Conservation (phyloP, 2,797 vertebrate species). For the Neosalanx taihuensis region DNA sequence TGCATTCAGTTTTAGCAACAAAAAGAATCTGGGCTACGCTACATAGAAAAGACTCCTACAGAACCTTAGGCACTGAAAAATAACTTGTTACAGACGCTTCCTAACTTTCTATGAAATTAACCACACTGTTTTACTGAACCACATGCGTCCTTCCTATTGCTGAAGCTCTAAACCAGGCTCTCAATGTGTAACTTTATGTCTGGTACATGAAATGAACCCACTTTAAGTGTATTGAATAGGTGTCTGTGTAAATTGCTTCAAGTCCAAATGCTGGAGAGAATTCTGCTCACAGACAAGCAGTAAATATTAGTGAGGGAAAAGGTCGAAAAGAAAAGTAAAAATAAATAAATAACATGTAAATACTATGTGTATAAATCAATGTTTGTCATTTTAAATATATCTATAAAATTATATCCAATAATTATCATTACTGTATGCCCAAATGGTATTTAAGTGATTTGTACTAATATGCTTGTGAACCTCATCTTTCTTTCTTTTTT, state of each 20-base stretch:
- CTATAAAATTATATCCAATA: neutral
- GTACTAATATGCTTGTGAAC: neutral
- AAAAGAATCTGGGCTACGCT: neutral
- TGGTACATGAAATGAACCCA: slow-evolving; percentile 36
- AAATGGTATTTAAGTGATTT: neutral
- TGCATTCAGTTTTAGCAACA: neutral
- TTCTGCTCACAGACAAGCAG: slow-evolving; percentile 27
- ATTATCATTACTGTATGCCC: neutral
- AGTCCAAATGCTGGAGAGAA: slow-evolving; percentile 65
- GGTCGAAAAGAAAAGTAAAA: neutral
- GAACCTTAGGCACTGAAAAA: neutral
- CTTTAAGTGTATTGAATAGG: slow-evolving; percentile 16
- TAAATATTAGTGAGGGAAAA: neutral
- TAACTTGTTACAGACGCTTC: neutral
- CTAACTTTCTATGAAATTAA: neutral
- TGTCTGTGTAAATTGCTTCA: slow-evolving; percentile 19
- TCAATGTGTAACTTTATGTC: slow-evolving; percentile 39
- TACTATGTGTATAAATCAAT: neutral
- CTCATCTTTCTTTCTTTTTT: neutral
- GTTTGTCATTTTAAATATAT: neutral
- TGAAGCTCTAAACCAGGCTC: slow-evolving; percentile 21
- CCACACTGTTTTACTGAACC: neutral
- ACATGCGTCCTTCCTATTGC: neutral
- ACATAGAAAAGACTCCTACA: neutral
- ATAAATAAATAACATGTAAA: neutral